A percentile compares a stretch with the other conserved stretches of the same genome.
Conservation (phyloP, 2,888 invertebrate genomes). For the Pecten maximus region DNA sequence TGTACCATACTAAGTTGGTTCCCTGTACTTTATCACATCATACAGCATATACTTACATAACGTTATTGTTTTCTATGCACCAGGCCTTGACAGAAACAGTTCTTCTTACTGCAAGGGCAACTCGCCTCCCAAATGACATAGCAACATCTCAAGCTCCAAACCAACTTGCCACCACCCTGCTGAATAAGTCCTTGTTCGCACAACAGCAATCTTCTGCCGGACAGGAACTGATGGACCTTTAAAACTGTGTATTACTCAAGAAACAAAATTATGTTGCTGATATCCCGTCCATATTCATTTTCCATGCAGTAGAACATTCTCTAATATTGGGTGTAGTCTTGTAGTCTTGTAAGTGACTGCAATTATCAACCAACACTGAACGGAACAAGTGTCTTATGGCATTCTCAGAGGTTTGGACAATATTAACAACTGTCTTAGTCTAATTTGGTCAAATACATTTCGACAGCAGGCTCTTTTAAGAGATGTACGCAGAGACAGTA, state of each 20-base stretch:
- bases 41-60: no score
- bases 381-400: neutral
- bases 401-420: neutral
- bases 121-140: neutral
- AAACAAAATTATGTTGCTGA: neutral
- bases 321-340: neutral
- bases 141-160: neutral
- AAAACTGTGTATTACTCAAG: neutral
- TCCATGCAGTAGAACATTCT: neutral
- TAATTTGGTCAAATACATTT: no score
- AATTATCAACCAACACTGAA: neutral
- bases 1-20: no score
- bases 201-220: neutral
- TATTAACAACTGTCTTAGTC: no score
- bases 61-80: neutral
- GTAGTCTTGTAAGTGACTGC: neutral
- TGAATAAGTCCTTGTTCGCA: neutral
- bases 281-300: neutral
- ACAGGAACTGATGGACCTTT: neutral
- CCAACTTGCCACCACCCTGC: neutral
- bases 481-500: no score
- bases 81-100: slow-evolving; percentile 53
- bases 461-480: no score
- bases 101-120: slow-evolving; percentile 47
- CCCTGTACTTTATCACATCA: no score